These are phyloP conservation scores for Coregonus sp. DNA, from an alignment of 2,797 vertebrate genomes.

Conservation along the genomic window DNA sequence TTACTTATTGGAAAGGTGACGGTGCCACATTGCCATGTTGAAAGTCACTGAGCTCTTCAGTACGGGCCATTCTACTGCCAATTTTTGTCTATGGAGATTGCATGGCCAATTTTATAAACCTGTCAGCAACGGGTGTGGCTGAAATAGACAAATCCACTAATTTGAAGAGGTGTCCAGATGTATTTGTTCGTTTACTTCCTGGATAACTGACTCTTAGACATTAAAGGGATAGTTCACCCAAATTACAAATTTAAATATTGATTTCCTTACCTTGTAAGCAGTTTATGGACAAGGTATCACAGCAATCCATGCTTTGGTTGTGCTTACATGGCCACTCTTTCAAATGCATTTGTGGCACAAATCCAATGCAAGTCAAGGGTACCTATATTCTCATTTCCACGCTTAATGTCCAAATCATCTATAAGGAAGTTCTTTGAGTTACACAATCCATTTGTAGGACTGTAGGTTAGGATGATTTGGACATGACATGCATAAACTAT, in stretches of 20 bases:
- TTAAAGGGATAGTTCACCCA: neutral
- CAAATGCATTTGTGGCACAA: too few species aligned
- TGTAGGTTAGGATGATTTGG: neutral
- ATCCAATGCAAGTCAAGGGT: neutral
- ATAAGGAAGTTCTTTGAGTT: neutral
- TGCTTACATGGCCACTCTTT: neutral
- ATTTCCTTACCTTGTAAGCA: neutral
- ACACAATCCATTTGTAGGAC: neutral
- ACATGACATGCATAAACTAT: neutral
- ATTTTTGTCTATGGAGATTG: too few species aligned
- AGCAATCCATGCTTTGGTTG: neutral
- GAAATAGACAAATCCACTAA: too few species aligned
- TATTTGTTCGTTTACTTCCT: too few species aligned
- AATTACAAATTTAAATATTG: neutral
- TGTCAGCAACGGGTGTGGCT: too few species aligned
- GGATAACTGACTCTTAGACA: neutral
- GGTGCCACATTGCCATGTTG: too few species aligned
- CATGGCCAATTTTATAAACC: too few species aligned
- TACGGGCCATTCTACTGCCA: too few species aligned
- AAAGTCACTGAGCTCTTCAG: too few species aligned
- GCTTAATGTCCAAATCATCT: neutral
- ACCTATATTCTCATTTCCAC: neutral
- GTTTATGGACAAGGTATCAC: too few species aligned
- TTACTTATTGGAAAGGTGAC: too few species aligned
- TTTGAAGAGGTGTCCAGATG: too few species aligned